Percentiles rank a stretch among this genome's conserved stretches.
These are phyloP conservation scores for Phenganax marumi DNA, from an alignment of 92 coral and sea anemone species.

Conservation along the genomic window DNA sequence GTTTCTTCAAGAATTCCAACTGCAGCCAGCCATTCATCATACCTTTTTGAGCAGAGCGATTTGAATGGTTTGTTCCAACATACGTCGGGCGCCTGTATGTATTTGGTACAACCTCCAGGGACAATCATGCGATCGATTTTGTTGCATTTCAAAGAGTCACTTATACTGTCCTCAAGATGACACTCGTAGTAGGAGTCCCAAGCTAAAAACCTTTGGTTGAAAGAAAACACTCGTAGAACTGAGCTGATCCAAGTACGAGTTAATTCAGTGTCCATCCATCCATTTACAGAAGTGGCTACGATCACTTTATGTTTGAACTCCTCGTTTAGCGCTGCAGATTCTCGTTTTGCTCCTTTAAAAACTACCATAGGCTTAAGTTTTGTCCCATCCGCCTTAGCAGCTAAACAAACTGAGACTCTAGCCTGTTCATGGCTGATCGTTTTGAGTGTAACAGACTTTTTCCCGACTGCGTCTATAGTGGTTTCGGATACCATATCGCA, in stretches of 20 bases:
- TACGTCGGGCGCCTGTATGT: background rate
- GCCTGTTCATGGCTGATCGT: slow-evolving; percentile 66
- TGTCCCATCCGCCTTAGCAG: too few relatives aligned
- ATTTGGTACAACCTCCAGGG: slow-evolving; percentile 56
- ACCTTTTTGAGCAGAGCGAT: background rate
- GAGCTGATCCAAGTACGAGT: too few relatives aligned
- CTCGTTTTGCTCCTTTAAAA: too few relatives aligned
- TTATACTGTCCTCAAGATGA: slow-evolving; percentile 53
- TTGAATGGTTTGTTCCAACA: slow-evolving; percentile 3
- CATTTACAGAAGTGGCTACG: too few relatives aligned
- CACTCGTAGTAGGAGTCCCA: slow-evolving; percentile 65
- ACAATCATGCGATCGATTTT: slow-evolving; percentile 61
- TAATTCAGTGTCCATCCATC: too few relatives aligned
- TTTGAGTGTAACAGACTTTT: slow-evolving; percentile 55
- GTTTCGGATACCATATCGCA: too few relatives aligned
- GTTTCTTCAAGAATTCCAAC: slow-evolving; percentile 33
- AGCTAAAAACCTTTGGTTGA: slow-evolving; percentile 62
- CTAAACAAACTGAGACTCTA: slow-evolving; percentile 59
- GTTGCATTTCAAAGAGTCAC: slow-evolving; percentile 47
- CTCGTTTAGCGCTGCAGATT: too few relatives aligned
- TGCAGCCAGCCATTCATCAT: slow-evolving; percentile 2
- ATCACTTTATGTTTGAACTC: too few relatives aligned
- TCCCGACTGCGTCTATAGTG: too few relatives aligned
- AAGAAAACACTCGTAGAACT: slow-evolving; percentile 53
- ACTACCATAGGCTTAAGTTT: too few relatives aligned